phyloP scores from a whole-genome alignment of 2,113 vertebrate species.

The Daphoenositta chrysoptera region DNA sequence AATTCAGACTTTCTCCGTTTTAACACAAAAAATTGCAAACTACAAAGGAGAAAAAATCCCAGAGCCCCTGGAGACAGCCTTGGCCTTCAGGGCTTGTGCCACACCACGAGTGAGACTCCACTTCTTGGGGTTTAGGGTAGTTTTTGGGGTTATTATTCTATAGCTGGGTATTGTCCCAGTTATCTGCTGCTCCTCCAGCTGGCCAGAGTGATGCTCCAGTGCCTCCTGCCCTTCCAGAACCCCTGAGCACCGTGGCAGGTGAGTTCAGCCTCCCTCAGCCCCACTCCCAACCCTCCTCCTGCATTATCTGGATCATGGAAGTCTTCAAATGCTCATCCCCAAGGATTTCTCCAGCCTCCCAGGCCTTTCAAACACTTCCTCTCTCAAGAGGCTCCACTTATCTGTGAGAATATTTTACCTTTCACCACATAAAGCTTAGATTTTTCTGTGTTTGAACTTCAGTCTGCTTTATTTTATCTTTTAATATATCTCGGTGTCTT shows the following conservation, averaged over 20 bases:
- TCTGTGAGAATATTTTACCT: conserved; percentile 16
- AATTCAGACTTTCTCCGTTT: background rate
- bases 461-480: conserved; percentile 25
- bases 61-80: background rate
- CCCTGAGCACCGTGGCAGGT: background rate
- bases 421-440: conserved; percentile 3
- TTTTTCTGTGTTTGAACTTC: conserved; percentile 20
- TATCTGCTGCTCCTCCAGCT: background rate
- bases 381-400: background rate
- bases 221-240: background rate
- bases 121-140: background rate
- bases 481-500: background rate
- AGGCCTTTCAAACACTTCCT: background rate
- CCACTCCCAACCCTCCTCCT: background rate
- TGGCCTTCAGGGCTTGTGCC: background rate
- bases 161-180: background rate
- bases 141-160: background rate
- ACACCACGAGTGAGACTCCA: fast-evolving
- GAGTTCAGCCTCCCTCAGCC: background rate
- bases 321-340: background rate
- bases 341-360: background rate
- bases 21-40: background rate
- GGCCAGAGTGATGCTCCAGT: fast-evolving
- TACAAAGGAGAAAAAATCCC: background rate
- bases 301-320: background rate